phyloP scores from a whole-genome alignment of 2,113 vertebrate species.

The Megaptera novaeangliae region DNA sequence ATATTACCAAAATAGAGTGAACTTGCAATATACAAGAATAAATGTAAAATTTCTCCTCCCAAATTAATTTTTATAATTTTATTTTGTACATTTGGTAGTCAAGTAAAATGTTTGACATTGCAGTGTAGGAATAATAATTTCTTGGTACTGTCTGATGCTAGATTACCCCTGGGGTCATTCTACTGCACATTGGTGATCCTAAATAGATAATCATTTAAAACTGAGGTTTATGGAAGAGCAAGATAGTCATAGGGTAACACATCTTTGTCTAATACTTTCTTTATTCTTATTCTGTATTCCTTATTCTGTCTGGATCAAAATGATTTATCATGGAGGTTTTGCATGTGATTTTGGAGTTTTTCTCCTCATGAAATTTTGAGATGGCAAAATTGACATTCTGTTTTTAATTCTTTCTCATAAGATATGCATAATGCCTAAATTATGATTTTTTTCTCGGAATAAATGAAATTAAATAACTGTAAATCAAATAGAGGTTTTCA shows the following conservation, averaged over 20 bases:
- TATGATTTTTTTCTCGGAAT: background rate
- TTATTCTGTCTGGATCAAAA: conserved; percentile 5
- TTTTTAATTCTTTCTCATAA: conserved; percentile 35
- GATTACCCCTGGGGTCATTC: background rate
- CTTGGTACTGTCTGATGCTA: background rate
- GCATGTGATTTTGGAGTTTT: conserved; percentile 10
- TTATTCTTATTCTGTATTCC: background rate
- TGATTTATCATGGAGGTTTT: background rate
- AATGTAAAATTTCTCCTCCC: background rate
- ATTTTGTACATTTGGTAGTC: background rate
- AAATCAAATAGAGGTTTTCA: background rate
- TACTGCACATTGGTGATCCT: background rate
- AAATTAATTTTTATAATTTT: conserved; percentile 12
- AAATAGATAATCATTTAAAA: conserved; percentile 25
- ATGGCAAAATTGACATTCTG: background rate
- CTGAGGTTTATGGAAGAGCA: background rate
- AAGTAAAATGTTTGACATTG: background rate
- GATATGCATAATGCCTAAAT: background rate
- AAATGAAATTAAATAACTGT: background rate
- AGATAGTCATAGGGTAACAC: background rate
- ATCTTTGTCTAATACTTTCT: background rate
- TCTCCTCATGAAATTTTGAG: background rate
- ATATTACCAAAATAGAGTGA: background rate
- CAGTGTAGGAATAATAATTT: background rate
- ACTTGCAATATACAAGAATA: background rate